Base-by-base conservation (phyloP, 2,797 vertebrate genomes). In the Moxostoma hubbsi region DNA sequence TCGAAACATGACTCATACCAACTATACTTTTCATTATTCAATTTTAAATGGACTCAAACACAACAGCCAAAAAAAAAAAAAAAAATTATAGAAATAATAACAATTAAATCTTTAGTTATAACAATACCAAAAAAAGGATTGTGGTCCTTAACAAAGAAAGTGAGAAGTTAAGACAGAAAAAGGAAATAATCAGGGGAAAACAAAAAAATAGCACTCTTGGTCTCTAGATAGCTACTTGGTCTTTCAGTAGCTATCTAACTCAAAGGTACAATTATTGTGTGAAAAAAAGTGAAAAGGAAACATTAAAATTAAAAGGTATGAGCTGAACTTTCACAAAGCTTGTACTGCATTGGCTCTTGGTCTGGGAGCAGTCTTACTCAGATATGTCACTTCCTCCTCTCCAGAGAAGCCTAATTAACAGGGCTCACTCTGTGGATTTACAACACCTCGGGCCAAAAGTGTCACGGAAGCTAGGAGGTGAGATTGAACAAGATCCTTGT, bases 21-120 rank as follows among this genome's bases (percentile, higher is more conserved):
- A 85, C 86, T 89, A 89, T 69, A 86, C 81, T 85, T 87, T 86
- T 82, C 78, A 85, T 86, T 86, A 89, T 88, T 85, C 79, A 55
- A 79, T 85, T 76, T 86, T 86, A 54, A 75, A 78, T 92, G 81
- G 61, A 73, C 50, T 91, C 90, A 93, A 93, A 80, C 36, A 5
- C 36, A 36, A 36, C 36, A 36, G 87, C 73, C 36, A 36, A 36
- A 24, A 24, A 24, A 90, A 91, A 93, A 91, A 91, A 87, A 92
- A 92, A 93, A 55, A 43, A 58, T 51, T 77, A 93, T 24, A 1
- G 24, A 1, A 24, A 93, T 92, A 92, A 90, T 86, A 81, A 89
- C 87, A 85, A 91, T 87, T 85, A 90, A 82, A 88, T 85, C 89
- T 90, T 90, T 64, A 77, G 83, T 90, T 88, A 88, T 89, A 91